Evolutionary conservation across 1,140 invertebrate species (phyloP).

Genomic region (Caenorhabditis inopinata): DNA sequence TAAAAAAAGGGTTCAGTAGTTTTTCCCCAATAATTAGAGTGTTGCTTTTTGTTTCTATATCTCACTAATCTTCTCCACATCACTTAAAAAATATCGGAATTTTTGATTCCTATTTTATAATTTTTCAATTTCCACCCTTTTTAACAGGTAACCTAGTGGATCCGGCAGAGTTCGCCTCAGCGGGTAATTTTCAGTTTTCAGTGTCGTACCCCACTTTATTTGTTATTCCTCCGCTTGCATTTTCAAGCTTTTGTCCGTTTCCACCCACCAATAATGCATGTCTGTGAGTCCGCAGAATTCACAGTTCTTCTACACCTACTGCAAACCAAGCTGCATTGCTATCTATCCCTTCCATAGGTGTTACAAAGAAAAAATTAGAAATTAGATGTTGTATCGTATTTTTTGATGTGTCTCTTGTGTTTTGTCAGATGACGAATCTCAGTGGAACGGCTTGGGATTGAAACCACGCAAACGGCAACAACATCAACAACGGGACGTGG

Average conservation of each 20-base stretch:
- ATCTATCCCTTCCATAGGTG: too few relatives aligned
- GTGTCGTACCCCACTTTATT: not conserved
- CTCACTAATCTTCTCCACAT: constrained; percentile 50
- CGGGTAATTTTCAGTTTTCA: constrained; percentile 74
- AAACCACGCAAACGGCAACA: not conserved
- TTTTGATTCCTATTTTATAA: not conserved
- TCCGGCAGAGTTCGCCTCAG: constrained; percentile 95
- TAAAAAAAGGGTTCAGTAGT: constrained; percentile 58
- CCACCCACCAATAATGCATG: not conserved
- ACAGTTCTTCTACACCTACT: not conserved
- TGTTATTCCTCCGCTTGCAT: not conserved
- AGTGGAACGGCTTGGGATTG: constrained; percentile 9
- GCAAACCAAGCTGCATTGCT: too few relatives aligned
- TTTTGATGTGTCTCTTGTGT: constrained; percentile 31
- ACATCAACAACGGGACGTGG: not conserved
- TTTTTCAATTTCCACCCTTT: not conserved
- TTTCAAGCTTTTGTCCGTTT: constrained; percentile 11
- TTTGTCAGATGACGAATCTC: constrained; percentile 35
- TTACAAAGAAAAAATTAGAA: too few relatives aligned
- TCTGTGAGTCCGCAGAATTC: not conserved
- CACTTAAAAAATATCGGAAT: not conserved
- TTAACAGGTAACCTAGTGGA: constrained; percentile 87
- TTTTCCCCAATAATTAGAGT: not conserved
- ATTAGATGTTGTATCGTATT: constrained; percentile 25
- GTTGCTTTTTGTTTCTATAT: not conserved